A percentile compares a stretch with the other conserved stretches of the same genome.
These are phyloP conservation scores for Labeo catla DNA, from an alignment of 2,113 vertebrate species.

Conservation along the genomic window DNA sequence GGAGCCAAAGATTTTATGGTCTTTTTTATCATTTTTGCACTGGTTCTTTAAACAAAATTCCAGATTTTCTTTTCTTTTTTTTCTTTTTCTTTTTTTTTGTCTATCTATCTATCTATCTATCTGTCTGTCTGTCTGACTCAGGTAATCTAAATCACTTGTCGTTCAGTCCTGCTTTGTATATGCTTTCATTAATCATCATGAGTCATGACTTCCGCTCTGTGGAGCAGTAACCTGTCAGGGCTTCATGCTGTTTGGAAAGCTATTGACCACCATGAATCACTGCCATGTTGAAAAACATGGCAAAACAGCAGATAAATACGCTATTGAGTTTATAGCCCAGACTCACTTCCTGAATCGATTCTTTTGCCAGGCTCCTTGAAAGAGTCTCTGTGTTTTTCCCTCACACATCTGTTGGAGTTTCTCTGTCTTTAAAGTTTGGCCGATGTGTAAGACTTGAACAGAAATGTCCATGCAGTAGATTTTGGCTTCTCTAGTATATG, in stretches of 20 bases:
- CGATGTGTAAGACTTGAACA: slow-evolving; percentile 26
- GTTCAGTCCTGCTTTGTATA: slow-evolving; percentile 44
- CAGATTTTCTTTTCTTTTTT: not conserved
- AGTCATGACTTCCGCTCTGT: slow-evolving; percentile 27
- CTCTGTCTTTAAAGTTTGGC: slow-evolving; percentile 57
- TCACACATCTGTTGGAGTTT: slow-evolving; percentile 69
- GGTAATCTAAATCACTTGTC: slow-evolving; percentile 47
- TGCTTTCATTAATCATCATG: not conserved
- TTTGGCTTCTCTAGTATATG: slow-evolving; percentile 37
- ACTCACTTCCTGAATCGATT: slow-evolving; percentile 67
- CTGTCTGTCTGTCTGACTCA: slow-evolving; percentile 30
- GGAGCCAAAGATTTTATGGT: slow-evolving; percentile 61
- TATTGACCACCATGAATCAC: slow-evolving; percentile 48
- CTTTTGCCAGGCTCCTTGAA: slow-evolving; percentile 66
- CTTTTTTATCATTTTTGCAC: slow-evolving; percentile 28
- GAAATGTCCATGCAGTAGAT: slow-evolving; percentile 56
- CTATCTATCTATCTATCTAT: not conserved
- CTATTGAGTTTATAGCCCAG: slow-evolving; percentile 56
- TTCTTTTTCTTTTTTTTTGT: not conserved
- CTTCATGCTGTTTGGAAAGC: not conserved
- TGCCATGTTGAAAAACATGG: slow-evolving; percentile 30
- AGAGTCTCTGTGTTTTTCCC: slow-evolving; percentile 67
- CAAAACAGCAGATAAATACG: slow-evolving; percentile 31
- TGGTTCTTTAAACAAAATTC: not conserved
- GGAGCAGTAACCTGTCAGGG: not conserved